These are phyloP conservation scores for Platygyra sinensis DNA, from an alignment of 64 coral and sea anemone genomes.

Conservation along the genomic window DNA sequence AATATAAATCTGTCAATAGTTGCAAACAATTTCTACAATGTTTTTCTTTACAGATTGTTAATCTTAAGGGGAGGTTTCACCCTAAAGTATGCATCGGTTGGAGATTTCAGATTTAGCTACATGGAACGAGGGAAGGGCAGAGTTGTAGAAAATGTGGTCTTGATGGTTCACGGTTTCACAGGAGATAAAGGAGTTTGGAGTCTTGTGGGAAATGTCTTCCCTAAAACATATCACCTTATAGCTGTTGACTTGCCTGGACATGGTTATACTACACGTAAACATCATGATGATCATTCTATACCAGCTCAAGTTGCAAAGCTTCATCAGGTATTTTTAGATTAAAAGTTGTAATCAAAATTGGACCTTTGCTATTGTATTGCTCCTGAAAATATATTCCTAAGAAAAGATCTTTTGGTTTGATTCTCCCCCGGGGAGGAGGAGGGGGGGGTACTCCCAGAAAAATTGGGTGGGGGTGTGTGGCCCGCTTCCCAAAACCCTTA, in stretches of 20 bases:
- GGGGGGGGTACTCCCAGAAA: no score
- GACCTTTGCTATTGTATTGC: no score
- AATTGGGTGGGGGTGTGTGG: no score
- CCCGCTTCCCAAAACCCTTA: no score
- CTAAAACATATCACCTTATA: conserved; percentile 69
- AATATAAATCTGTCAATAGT: no score
- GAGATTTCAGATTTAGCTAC: conserved; percentile 80
- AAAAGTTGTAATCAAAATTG: no score
- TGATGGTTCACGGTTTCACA: conserved; percentile 86
- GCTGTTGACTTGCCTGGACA: conserved; percentile 88
- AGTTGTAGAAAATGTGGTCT: conserved; percentile 53
- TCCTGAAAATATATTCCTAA: no score
- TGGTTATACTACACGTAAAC: conserved; percentile 77
- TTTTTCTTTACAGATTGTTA: conserved; percentile 34
- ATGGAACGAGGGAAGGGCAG: conserved; percentile 71
- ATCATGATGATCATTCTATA: conserved; percentile 79
- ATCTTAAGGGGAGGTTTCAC: conserved; percentile 75
- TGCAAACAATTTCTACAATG: no score
- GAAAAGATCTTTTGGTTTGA: no score
- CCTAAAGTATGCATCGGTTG: conserved; percentile 63
- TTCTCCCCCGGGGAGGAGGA: no score
- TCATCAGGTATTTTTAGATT: conserved; percentile 66
- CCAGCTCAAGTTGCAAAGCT: conserved; percentile 81
- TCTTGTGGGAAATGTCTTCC: conserved; percentile 62
- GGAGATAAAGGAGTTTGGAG: conserved; percentile 85